phyloP scores from a whole-genome alignment of 2,113 vertebrate genomes.

The Ochotona princeps region DNA sequence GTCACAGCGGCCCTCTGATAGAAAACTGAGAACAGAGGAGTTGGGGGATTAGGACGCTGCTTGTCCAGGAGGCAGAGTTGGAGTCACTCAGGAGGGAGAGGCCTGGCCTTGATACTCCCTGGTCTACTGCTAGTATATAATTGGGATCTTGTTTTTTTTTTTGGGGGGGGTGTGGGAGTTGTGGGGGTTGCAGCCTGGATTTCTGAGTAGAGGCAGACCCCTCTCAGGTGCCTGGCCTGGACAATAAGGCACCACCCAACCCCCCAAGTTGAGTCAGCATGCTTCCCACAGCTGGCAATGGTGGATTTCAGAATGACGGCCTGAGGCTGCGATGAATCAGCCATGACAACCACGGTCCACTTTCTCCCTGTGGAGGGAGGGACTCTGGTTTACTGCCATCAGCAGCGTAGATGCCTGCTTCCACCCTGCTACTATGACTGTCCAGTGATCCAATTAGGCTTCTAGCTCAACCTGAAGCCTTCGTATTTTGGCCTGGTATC shows the following conservation, averaged over 20 bases:
- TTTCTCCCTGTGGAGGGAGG: constrained; percentile 60
- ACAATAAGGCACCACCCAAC: background rate
- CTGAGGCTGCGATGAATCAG: constrained; percentile 78
- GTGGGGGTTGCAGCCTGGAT: background rate
- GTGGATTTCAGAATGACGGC: constrained; percentile 80
- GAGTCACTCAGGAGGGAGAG: background rate
- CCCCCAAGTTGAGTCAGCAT: constrained; percentile 62
- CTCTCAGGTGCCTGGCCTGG: background rate
- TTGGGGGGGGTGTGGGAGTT: no score
- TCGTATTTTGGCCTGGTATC: background rate
- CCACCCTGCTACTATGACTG: background rate
- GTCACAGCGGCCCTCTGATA: background rate
- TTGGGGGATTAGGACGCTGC: background rate
- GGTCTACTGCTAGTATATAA: background rate
- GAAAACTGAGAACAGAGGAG: background rate
- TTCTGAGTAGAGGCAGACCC: background rate
- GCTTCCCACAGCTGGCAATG: constrained; percentile 71
- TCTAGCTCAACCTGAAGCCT: background rate
- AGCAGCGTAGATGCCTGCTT: background rate
- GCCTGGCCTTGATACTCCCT: background rate
- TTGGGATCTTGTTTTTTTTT: background rate
- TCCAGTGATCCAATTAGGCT: background rate
- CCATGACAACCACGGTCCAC: constrained; percentile 81
- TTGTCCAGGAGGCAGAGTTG: background rate
- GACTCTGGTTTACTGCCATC: background rate